Conservation (phyloP, 1,140 invertebrate genomes). For the Helicoverpa zea region DNA sequence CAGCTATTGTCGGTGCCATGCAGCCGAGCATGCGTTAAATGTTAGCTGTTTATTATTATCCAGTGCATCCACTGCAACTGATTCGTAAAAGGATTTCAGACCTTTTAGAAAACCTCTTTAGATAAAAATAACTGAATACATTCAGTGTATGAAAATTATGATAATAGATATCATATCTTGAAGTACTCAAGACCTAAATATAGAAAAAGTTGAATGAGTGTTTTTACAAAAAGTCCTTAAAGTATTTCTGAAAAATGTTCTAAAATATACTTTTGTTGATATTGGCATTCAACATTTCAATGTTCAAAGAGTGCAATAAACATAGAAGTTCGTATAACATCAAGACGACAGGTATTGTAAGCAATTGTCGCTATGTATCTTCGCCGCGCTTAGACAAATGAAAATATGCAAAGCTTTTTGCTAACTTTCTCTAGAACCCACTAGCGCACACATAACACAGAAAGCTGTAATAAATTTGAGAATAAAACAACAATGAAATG, state of each 20-base stretch:
- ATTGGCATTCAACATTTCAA: not conserved
- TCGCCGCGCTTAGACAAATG: conserved; percentile 16
- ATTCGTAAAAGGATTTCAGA: conserved; percentile 11
- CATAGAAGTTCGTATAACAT: conserved; percentile 5
- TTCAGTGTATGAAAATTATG: too few species aligned
- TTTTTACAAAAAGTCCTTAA: not conserved
- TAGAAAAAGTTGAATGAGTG: too few species aligned
- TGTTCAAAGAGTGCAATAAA: not conserved
- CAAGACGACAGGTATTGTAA: conserved; percentile 9
- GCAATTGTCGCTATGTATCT: conserved; percentile 24
- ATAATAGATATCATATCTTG: too few species aligned
- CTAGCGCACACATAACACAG: not conserved
- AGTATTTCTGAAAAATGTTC: not conserved
- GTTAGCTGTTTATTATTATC: conserved; percentile 27
- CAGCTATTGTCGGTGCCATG: conserved; percentile 38
- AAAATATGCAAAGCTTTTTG: conserved; percentile 9
- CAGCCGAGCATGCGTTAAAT: conserved; percentile 30
- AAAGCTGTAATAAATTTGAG: conserved; percentile 14
- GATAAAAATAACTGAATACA: not conserved
- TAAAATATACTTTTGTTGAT: not conserved
- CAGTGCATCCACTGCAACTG: conserved; percentile 22
- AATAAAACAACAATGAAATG: conserved; percentile 22
- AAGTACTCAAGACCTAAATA: too few species aligned
- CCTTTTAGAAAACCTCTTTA: not conserved
- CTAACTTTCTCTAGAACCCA: not conserved